Evolutionary conservation across 2,113 vertebrate species (phyloP).

Genomic region (Propithecus coquereli): DNA sequence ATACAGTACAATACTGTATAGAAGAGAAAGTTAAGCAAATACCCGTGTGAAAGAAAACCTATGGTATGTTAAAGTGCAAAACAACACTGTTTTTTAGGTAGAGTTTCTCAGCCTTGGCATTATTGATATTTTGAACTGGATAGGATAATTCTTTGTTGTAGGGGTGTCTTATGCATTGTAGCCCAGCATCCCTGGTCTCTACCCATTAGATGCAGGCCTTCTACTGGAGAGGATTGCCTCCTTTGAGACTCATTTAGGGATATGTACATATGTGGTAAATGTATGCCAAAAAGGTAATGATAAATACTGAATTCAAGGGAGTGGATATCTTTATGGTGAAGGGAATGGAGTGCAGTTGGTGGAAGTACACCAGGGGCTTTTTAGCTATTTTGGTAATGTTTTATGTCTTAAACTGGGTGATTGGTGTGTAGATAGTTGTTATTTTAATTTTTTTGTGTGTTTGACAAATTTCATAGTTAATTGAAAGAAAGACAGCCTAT

Average conservation of each 20-base stretch:
- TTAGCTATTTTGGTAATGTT: not conserved
- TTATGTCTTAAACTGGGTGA: not conserved
- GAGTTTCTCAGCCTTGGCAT: not conserved
- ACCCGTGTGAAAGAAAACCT: not conserved
- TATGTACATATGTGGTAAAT: not conserved
- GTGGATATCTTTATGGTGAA: not conserved
- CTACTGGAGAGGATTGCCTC: not conserved
- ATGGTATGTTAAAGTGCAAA: not conserved
- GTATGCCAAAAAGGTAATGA: not conserved
- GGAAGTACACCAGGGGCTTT: not conserved
- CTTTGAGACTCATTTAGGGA: not conserved
- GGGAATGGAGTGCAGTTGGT: not conserved
- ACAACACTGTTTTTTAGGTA: not conserved
- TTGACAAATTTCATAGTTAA: not conserved
- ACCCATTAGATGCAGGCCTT: not conserved
- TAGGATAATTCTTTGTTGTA: constrained; percentile 7
- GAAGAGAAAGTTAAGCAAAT: not conserved
- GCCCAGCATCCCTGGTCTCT: not conserved
- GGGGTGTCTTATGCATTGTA: not conserved
- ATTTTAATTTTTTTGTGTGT: not conserved
- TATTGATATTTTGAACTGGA: not conserved
- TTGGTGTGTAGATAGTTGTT: not conserved
- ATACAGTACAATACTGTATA: not conserved
- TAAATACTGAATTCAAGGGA: not conserved
- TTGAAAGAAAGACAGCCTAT: not conserved